Evolutionary conservation across 2,888 invertebrate species (phyloP).

Genomic region (Cybosia mesomella): DNA sequence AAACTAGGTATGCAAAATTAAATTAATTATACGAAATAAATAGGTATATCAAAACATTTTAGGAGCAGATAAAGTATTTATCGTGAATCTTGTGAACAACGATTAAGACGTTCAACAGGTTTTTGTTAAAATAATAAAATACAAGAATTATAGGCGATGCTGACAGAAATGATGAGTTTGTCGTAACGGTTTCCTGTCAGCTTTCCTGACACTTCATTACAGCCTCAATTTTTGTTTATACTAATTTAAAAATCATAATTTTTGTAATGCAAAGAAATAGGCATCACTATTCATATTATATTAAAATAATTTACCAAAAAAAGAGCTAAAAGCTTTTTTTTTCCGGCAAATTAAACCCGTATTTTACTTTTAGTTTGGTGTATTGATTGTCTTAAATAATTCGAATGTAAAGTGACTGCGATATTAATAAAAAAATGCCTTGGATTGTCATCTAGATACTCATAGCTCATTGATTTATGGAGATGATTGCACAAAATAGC

Average conservation of each 20-base stretch:
- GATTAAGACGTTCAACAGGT: slow-evolving; percentile 43
- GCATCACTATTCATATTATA: slow-evolving; percentile 17
- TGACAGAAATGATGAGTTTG: slow-evolving; percentile 53
- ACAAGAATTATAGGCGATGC: slow-evolving; percentile 46
- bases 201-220: slow-evolving; percentile 45
- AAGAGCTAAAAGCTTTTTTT: slow-evolving; percentile 23
- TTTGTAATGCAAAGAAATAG: slow-evolving; percentile 31
- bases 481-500: slow-evolving; percentile 28
- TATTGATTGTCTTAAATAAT: slow-evolving; percentile 44
- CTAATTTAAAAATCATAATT: slow-evolving; percentile 48
- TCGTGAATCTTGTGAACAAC: slow-evolving; percentile 33
- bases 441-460: slow-evolving; percentile 30
- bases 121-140: slow-evolving; percentile 56
- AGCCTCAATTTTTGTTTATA: slow-evolving; percentile 46
- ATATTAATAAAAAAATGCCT: slow-evolving; percentile 33
- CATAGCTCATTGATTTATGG: slow-evolving; percentile 43
- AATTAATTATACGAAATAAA: slow-evolving; percentile 38
- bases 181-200: slow-evolving; percentile 54
- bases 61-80: slow-evolving; percentile 30
- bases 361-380: slow-evolving; percentile 34
- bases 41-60: slow-evolving; percentile 31
- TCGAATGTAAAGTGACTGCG: slow-evolving; percentile 26
- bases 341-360: slow-evolving; percentile 34
- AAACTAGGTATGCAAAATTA: slow-evolving; percentile 21
- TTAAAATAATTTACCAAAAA: slow-evolving; percentile 18